Conservation (phyloP, 2,113 vertebrate species). For the Naja naja region DNA sequence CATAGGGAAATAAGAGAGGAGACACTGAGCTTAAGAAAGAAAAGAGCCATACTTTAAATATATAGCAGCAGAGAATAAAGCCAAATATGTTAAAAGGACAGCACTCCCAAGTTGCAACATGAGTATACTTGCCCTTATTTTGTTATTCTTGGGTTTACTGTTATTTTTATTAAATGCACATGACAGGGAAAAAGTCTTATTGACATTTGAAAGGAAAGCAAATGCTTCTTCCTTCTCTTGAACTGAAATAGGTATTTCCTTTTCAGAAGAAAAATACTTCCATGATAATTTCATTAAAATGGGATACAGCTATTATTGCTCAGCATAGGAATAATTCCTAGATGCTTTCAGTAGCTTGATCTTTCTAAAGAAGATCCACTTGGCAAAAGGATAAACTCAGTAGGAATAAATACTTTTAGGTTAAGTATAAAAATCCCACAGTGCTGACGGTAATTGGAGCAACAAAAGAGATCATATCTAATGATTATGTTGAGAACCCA, state of each 20-base stretch:
- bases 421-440: not conserved
- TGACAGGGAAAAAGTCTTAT: not conserved
- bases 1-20: not conserved
- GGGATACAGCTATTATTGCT: not conserved
- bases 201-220: not conserved
- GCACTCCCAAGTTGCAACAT: not conserved
- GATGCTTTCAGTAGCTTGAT: not conserved
- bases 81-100: not conserved
- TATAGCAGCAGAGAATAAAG: not conserved
- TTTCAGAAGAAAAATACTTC: not conserved
- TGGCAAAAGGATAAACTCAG: not conserved
- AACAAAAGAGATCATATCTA: not conserved
- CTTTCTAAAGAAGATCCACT: not conserved
- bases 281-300: not conserved
- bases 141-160: not conserved
- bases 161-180: not conserved
- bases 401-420: not conserved
- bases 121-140: not conserved
- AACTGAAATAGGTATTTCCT: not conserved
- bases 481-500: not conserved
- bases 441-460: not conserved
- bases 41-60: not conserved
- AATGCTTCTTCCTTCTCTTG: not conserved
- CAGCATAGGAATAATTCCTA: not conserved
- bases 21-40: not conserved